Conservation (phyloP, 2,113 vertebrate species). For the Colius striatus region DNA sequence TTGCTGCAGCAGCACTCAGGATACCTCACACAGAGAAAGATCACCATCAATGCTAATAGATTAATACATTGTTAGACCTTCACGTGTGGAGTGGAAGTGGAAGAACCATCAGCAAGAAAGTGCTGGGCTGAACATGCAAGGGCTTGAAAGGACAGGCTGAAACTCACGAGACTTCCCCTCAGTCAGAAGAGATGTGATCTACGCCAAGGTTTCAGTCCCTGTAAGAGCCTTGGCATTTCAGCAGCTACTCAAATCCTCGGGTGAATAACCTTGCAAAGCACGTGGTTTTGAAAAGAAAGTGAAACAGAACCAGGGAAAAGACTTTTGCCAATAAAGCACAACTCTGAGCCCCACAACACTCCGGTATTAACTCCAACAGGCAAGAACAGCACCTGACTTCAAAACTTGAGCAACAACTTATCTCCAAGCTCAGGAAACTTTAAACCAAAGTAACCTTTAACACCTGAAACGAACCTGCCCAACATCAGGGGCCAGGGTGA, state of each 20-base stretch:
- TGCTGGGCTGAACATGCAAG: not conserved
- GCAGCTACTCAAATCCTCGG: not conserved
- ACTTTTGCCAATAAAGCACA: not conserved
- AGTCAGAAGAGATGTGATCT: not conserved
- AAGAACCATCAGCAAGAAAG: not conserved
- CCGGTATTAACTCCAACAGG: not conserved
- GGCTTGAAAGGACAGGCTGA: not conserved
- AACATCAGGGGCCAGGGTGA: not conserved
- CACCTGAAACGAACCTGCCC: fast-evolving
- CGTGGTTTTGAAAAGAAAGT: not conserved
- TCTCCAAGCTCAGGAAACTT: not conserved
- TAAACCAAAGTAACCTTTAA: not conserved
- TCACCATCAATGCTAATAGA: not conserved
- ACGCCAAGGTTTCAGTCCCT: not conserved
- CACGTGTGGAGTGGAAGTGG: fast-evolving
- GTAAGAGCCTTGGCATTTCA: not conserved
- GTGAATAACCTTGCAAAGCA: not conserved
- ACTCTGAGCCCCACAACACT: not conserved
- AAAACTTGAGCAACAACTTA: not conserved
- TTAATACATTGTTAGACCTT: not conserved
- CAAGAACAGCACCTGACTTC: not conserved
- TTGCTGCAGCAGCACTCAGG: not conserved
- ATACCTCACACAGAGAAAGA: not conserved
- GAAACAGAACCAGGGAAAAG: not conserved
- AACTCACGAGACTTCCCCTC: not conserved